phyloP scores from a whole-genome alignment of 2,888 invertebrate species.

The Pterostichus niger region DNA sequence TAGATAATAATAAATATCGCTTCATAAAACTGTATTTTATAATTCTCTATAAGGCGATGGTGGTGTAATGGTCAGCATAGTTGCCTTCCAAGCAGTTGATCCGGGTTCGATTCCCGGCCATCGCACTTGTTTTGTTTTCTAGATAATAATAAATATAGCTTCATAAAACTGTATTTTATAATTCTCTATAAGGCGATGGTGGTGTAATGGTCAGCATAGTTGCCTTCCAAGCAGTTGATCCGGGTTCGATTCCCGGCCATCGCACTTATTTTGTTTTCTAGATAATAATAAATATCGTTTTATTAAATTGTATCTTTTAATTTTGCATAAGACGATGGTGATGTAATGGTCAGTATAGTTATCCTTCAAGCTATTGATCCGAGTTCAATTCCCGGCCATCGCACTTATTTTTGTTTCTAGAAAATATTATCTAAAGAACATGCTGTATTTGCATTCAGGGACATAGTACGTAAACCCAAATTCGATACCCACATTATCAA shows the following conservation, averaged over 20 bases:
- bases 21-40: background rate
- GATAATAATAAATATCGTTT: background rate
- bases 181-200: background rate
- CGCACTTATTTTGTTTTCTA: too few species aligned
- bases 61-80: constrained; percentile 62
- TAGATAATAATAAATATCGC: background rate
- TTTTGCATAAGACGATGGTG: constrained; percentile 54
- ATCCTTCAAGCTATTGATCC: constrained; percentile 66
- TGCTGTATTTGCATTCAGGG: too few species aligned
- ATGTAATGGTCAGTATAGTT: constrained; percentile 67
- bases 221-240: too few species aligned
- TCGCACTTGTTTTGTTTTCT: constrained; percentile 51
- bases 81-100: constrained; percentile 67
- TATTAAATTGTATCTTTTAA: background rate
- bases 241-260: too few species aligned
- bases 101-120: constrained; percentile 67
- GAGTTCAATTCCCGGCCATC: constrained; percentile 67
- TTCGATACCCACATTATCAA: too few species aligned
- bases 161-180: too few species aligned
- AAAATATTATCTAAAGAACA: too few species aligned
- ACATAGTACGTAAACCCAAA: too few species aligned
- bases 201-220: too few species aligned
- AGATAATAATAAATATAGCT: background rate
- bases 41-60: background rate
- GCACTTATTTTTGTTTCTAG: constrained; percentile 37